Base-by-base conservation (phyloP, 35 echinoderm and acorn worm species). In the Apostichopus parvimensis region DNA sequence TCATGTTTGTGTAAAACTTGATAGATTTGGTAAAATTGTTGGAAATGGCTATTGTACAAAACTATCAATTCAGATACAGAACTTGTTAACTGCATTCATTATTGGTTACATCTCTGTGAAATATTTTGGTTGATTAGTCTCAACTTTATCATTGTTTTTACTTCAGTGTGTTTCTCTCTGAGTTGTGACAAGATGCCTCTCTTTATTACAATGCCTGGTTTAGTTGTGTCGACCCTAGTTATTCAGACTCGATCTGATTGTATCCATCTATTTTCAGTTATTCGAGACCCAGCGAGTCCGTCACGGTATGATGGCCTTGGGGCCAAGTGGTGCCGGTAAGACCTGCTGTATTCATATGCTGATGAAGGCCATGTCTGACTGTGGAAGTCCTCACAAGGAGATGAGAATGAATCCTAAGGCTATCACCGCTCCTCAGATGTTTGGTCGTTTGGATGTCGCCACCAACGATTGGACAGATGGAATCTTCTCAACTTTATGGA, bases 401-500 rank as follows among this genome's bases (percentile, higher is more conserved):
- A 95, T 98, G 96, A 94, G 96, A 18, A 98, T 98, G 96, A 98
- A 98, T 79, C 96, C 96, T 10, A 98, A 98, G 60, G 96, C 96
- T 10, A 98, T 98, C 68, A 98, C 94, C 13, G 96, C 96, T 15
- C 96, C 96, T 60, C 96, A 98, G 94, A 98, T 98, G 96, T 98
- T 98, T 90, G 96, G 96, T 5, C 56, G 94, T 8, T 91, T 98
- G 56, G 96, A 98, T 77, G 96, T 98, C 0, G 96, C 96, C 57
- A 98, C 96, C 61, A 98, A 98, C 87, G 96, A 98, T 87, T 98
- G 96, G 96, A 98, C 96, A 0, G 96, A 98, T 88, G 96, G 96
- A 0, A 98, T 98, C 86, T 98, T 98, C 91, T 98, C 96, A 1
- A 98, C 96, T 5, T 82, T 98, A 18, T 98, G 96, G 96, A 94